Evolutionary conservation across 1,140 invertebrate genomes (phyloP).

Genomic region (Phymorhynchus buccinoides): DNA sequence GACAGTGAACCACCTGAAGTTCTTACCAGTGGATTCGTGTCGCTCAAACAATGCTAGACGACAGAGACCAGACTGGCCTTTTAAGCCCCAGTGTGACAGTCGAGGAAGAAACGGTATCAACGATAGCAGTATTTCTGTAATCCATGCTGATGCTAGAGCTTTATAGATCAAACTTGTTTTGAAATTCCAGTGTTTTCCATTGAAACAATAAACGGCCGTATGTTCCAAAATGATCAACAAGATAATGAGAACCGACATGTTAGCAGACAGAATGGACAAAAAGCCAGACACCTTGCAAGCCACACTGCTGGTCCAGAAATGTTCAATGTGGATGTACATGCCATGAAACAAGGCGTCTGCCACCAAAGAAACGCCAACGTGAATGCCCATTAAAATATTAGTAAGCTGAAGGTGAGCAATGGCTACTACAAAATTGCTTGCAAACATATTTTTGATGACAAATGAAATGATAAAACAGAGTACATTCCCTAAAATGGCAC

Average conservation of each 20-base stretch:
- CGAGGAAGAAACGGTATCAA: conserved; percentile 43
- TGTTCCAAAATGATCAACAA: conserved; percentile 59
- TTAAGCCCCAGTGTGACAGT: conserved; percentile 49
- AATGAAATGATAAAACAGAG: neutral
- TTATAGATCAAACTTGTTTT: conserved; percentile 13
- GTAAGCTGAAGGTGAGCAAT: conserved; percentile 57
- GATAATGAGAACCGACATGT: conserved; percentile 58
- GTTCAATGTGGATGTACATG: conserved; percentile 52
- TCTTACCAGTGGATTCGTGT: conserved; percentile 40
- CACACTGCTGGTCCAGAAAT: conserved; percentile 52
- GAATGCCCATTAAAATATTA: conserved; percentile 64
- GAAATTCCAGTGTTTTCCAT: conserved; percentile 42
- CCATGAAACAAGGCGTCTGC: conserved; percentile 55
- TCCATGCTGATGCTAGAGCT: conserved; percentile 37
- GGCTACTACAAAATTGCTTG: conserved; percentile 37
- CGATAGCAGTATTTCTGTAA: conserved; percentile 31
- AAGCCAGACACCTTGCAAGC: conserved; percentile 57
- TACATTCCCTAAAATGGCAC: neutral
- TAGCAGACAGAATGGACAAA: conserved; percentile 56
- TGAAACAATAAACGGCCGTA: conserved; percentile 53
- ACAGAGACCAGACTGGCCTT: conserved; percentile 53
- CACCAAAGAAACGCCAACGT: conserved; percentile 57
- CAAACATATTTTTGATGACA: neutral
- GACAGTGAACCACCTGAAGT: conserved; percentile 43
- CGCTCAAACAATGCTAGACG: conserved; percentile 43